Base-by-base conservation (phyloP, 2,888 invertebrate genomes). In the Cotesia congregata region DNA sequence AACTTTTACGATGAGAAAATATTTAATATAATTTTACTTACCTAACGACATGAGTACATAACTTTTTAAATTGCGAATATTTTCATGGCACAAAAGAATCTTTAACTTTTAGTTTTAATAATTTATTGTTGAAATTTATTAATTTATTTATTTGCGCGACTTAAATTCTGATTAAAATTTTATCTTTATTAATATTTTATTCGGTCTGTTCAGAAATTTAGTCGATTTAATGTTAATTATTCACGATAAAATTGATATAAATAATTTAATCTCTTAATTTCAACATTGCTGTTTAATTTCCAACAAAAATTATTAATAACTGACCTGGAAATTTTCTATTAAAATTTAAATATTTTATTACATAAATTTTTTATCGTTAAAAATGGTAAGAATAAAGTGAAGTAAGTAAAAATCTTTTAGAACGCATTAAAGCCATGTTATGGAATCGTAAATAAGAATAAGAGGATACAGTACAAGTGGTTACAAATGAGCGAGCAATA, bases 1-100 rank as follows among this genome's bases (percentile, higher is more conserved):
- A 68, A 67, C 41, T 77, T 75, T 75, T 72, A 62, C 39, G 15
- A 65, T 67, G 15, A 61, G 65, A 76, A 70, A 78, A 79, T 78
- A 69, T 78, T 72, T 76, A 78, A 76, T 78, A 78, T 76, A 9
- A 50, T 50, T 50, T 50, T 50, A 50, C 50, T 50, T 50, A 50
- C 7, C 50, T 50, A 12, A 7, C 30, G 30, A 30, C 12, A 50
- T 50, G 50, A 50, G 12, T 50, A 12, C 12, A 50, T 50, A 50
- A 50, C 9, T 50, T 50, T 50, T 50, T 50, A 50, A 50, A 50
- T 50, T 50, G 50, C 7, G 50, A 50, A 50, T 50, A 9, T 50
- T 30, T 30, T 30, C 3, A 0, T 12, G 12, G 4, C 12, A 60
- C 12, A 64, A 64, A 62, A 15, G 7, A 20, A 64, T 15, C 7